Evolutionary conservation across 2,888 invertebrate species (phyloP).

Genomic region (Nasonia oneida): DNA sequence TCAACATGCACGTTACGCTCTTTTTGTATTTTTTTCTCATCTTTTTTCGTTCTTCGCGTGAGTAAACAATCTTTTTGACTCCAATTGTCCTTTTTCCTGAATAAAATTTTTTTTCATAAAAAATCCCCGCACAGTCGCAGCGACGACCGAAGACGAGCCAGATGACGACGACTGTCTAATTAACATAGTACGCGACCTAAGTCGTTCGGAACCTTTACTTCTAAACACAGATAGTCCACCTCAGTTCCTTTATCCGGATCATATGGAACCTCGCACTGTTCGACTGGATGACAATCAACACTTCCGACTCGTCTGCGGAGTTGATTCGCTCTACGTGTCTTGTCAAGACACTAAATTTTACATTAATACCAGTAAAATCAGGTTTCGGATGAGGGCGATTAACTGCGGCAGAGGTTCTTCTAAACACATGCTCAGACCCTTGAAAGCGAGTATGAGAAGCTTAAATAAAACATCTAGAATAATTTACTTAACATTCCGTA

Average conservation of each 20-base stretch:
- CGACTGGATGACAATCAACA: not conserved
- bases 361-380: not conserved
- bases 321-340: not conserved
- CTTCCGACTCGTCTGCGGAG: not conserved
- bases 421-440: not conserved
- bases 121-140: not conserved
- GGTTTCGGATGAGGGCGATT: not conserved
- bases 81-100: not conserved
- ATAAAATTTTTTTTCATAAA: not conserved
- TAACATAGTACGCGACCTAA: not conserved
- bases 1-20: not conserved
- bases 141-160: not conserved
- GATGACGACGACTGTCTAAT: slow-evolving; percentile 18
- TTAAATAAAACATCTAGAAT: not conserved
- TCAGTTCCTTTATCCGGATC: not conserved
- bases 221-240: not conserved
- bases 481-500: not conserved
- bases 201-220: not conserved
- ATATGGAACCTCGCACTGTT: not conserved
- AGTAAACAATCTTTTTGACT: not conserved
- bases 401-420: not conserved
- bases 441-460: not conserved
- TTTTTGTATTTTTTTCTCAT: not conserved
- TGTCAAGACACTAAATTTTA: not conserved
- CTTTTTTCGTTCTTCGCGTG: not conserved